Conservation (phyloP, 2,797 vertebrate species). For the Cossypha niveicapilla region DNA sequence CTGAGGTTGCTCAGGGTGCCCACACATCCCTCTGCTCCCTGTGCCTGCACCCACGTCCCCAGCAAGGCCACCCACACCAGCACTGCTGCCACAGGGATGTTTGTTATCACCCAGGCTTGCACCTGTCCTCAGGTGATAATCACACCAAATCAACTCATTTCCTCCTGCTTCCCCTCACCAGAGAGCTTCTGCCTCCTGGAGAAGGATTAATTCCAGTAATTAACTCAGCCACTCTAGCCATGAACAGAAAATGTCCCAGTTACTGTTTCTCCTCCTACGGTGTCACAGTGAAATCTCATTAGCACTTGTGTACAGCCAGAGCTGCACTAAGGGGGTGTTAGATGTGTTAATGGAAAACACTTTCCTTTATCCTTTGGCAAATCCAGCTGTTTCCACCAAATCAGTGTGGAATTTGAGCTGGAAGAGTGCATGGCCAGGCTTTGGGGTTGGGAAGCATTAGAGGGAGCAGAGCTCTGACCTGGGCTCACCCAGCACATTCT, state of each 20-base stretch:
- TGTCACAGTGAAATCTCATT: conserved; percentile 23
- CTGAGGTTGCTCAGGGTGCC: too few species aligned
- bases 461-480: not conserved
- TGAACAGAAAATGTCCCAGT: not conserved
- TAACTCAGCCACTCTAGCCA: not conserved
- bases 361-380: not conserved
- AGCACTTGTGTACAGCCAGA: not conserved
- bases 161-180: not conserved
- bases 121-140: not conserved
- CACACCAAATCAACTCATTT: not conserved
- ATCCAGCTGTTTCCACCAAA: not conserved
- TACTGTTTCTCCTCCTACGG: not conserved
- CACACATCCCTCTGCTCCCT: not conserved
- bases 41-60: rapidly evolving
- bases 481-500: not conserved
- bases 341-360: conserved; percentile 48
- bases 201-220: conserved; percentile 8
- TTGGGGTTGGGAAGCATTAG: not conserved
- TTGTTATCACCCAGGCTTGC: not conserved
- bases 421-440: not conserved
- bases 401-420: not conserved
- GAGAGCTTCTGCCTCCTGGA: not conserved
- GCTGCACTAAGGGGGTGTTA: not conserved
- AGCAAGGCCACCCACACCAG: not conserved
- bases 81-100: rapidly evolving